Conservation (phyloP, 2,113 vertebrate genomes). For the Synchiropus splendidus region DNA sequence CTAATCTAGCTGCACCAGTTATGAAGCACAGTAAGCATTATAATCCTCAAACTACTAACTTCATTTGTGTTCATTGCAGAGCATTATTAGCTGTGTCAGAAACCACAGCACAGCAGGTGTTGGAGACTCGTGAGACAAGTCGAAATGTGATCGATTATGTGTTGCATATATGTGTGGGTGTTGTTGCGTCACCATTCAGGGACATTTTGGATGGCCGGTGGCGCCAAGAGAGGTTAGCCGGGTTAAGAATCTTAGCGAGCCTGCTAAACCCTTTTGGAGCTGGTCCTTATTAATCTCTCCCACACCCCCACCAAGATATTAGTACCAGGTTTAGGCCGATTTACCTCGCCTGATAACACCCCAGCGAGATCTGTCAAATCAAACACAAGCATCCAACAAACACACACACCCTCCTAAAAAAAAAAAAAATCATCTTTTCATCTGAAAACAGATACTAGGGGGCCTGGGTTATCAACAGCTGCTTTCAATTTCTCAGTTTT, state of each 20-base stretch:
- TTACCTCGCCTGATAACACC: constrained; percentile 72
- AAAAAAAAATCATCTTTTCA: constrained; percentile 5
- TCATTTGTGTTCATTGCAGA: background rate
- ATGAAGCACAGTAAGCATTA: too few species aligned
- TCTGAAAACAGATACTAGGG: constrained; percentile 4
- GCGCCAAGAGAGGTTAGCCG: constrained; percentile 79
- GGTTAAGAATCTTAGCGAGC: constrained; percentile 87
- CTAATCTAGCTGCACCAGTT: too few species aligned
- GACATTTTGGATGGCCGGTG: constrained; percentile 64
- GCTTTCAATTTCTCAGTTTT: background rate
- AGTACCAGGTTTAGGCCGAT: constrained; percentile 84
- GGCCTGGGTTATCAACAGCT: background rate
- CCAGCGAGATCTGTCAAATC: constrained; percentile 61
- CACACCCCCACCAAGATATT: constrained; percentile 82
- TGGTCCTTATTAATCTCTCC: constrained; percentile 90
- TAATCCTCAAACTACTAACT: background rate
- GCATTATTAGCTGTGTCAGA: too few species aligned
- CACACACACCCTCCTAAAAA: constrained; percentile 10
- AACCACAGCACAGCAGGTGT: too few species aligned
- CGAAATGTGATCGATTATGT: constrained; percentile 22
- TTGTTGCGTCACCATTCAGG: constrained; percentile 52
- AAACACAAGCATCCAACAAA: constrained; percentile 31
- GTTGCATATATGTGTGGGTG: constrained; percentile 40
- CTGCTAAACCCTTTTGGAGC: constrained; percentile 80
- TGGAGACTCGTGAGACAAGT: background rate